phyloP scores from a whole-genome alignment of 2,888 invertebrate genomes.

The Chloromyia formosa region DNA sequence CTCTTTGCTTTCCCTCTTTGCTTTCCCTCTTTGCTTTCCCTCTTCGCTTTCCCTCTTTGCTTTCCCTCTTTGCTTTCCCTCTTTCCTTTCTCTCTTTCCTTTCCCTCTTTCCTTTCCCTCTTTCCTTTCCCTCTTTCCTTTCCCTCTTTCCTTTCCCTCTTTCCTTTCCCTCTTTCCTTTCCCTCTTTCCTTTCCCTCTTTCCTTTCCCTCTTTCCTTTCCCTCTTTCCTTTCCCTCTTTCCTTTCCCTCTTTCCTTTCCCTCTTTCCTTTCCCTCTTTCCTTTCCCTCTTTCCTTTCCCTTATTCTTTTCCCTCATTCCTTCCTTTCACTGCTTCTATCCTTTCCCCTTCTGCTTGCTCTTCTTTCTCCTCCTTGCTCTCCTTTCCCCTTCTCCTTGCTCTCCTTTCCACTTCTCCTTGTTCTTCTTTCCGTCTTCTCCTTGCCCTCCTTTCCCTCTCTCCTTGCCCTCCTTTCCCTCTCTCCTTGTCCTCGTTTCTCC shows the following conservation, averaged over 20 bases:
- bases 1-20: background rate
- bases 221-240: background rate
- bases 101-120: background rate
- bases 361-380: background rate
- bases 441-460: no score
- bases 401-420: background rate
- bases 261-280: background rate
- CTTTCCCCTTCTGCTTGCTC: background rate
- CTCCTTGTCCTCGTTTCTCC: background rate
- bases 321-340: background rate
- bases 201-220: background rate
- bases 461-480: no score
- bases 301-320: background rate
- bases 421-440: slow-evolving; percentile 1
- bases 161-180: background rate
- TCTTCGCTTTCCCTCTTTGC: background rate
- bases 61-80: background rate
- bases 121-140: background rate
- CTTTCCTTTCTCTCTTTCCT: background rate
- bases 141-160: background rate
- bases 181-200: background rate
- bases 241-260: background rate
- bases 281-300: background rate
- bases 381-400: background rate
- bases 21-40: background rate